Base-by-base conservation (phyloP, 2,113 vertebrate genomes). In the Euleptes europaea region DNA sequence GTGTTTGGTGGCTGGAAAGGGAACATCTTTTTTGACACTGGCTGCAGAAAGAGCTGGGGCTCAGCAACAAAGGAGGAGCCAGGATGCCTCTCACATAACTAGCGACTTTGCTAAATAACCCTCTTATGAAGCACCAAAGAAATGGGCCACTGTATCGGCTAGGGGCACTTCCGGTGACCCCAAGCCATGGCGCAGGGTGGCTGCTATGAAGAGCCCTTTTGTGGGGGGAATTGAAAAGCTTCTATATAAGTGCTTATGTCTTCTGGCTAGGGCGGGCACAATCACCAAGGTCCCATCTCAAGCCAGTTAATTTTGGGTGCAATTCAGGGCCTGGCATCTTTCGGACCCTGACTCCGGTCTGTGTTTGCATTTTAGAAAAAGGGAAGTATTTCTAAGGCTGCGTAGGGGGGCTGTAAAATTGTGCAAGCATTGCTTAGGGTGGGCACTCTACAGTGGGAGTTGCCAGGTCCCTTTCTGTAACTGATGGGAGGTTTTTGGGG, bases 181-280 rank as follows among this genome's bases (percentile, higher is more conserved):
- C 11, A 65, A 44, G 42, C 38, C 54, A 19, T 28, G 21, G 69
- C 11, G 5, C 4, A 42, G 28, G 9, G 19, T 31, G 40, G 42
- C 19, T 72, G 33, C 57, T 3, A 40, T 87, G 75, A 87, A 87
- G 73, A 75, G 57, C 26, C 60, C 86, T 73, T 87, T 83, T 87
- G 86, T 87, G 81, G 54, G 23, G 1, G 38, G 40, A 66, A 49
- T n/a, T 44, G 79, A 38, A 72, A 35, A 54, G 33, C 54, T 31
- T 57, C n/a, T 85, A 51, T 79, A 57, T 42, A 54, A 78, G 26
- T n/a, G 6, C 21, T 19, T 84, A 28, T 40, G 49, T 44, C 71
- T 83, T 83, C 54, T 21, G 49, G 35, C 40, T 71, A 14, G 67
- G 51, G 23, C 67, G 4, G 63, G 40, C 8, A 38, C 6, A 10